Evolutionary conservation across 2,797 vertebrate genomes (phyloP).

Genomic region (Xyrichtys novacula): DNA sequence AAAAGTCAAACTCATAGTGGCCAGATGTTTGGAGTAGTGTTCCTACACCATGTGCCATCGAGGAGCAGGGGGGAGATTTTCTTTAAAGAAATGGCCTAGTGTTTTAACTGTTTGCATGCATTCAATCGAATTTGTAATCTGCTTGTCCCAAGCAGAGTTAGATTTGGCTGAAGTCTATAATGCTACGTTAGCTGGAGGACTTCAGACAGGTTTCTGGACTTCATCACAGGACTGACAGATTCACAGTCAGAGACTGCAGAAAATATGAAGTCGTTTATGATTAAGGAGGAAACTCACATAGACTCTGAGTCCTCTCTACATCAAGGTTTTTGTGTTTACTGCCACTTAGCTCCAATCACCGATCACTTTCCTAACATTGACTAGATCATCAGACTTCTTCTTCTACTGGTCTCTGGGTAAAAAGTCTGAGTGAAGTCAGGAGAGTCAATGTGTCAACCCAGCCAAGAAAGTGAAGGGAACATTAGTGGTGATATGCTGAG

Average conservation of each 20-base stretch:
- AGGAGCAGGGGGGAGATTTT: constrained; percentile 14
- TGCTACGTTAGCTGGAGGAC: not conserved
- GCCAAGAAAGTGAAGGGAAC: not conserved
- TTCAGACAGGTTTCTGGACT: not conserved
- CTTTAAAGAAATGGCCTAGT: constrained; percentile 4
- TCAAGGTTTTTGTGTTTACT: not conserved
- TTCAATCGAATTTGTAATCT: constrained; percentile 2
- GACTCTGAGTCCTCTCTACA: too few relatives aligned
- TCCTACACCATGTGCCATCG: constrained; percentile 17
- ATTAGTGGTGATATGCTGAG: not conserved
- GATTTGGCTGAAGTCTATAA: not conserved
- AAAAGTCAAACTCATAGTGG: constrained; percentile 48
- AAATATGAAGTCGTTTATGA: not conserved
- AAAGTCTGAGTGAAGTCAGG: constrained; percentile 2
- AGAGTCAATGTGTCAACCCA: not conserved
- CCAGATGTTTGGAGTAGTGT: constrained; percentile 35
- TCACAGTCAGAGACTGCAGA: not conserved
- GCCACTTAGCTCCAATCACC: not conserved
- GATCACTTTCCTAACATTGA: too few relatives aligned
- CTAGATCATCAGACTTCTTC: too few relatives aligned
- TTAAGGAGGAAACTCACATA: not conserved
- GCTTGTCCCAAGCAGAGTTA: not conserved
- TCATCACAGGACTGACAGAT: not conserved
- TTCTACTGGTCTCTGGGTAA: too few relatives aligned
- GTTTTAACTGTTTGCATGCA: constrained; percentile 1